These are phyloP conservation scores for Osmoderma eremita DNA, from an alignment of 2,888 invertebrate genomes.

Conservation along the genomic window DNA sequence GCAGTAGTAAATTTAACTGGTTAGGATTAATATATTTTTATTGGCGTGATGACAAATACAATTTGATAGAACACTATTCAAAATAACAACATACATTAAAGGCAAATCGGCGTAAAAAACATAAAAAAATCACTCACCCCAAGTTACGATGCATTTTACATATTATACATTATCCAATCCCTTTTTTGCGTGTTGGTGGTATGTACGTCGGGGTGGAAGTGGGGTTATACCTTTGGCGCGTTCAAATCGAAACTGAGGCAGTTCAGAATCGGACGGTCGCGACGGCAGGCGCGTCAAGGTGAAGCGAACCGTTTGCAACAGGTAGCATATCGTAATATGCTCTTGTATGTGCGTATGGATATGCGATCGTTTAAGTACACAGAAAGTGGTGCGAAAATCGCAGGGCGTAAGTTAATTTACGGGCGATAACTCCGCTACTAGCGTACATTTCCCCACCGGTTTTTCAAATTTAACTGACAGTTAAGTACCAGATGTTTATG, in stretches of 20 bases:
- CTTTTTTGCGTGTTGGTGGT: background rate
- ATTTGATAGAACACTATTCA: background rate
- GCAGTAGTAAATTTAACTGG: too few relatives aligned
- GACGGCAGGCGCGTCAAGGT: constrained; percentile 10
- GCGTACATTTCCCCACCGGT: too few relatives aligned
- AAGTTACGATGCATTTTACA: constrained; percentile 31
- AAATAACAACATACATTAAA: background rate
- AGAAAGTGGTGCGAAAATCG: too few relatives aligned
- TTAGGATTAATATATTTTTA: too few relatives aligned
- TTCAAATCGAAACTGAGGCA: constrained; percentile 9
- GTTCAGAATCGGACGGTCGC: background rate
- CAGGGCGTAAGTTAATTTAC: too few relatives aligned
- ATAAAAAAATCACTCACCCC: constrained; percentile 23
- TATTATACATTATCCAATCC: background rate
- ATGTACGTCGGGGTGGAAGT: background rate
- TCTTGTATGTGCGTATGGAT: background rate
- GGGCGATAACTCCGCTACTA: too few relatives aligned
- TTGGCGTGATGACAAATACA: background rate
- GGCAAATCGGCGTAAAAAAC: background rate
- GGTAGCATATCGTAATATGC: constrained; percentile 10
- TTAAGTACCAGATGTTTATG: too few relatives aligned
- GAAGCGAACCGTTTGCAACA: constrained; percentile 20
- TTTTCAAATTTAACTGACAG: too few relatives aligned
- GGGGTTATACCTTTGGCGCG: constrained; percentile 12
- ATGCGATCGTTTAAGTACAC: too few relatives aligned